phyloP scores from a whole-genome alignment of 2,888 invertebrate species.

The Hermodice carunculata region DNA sequence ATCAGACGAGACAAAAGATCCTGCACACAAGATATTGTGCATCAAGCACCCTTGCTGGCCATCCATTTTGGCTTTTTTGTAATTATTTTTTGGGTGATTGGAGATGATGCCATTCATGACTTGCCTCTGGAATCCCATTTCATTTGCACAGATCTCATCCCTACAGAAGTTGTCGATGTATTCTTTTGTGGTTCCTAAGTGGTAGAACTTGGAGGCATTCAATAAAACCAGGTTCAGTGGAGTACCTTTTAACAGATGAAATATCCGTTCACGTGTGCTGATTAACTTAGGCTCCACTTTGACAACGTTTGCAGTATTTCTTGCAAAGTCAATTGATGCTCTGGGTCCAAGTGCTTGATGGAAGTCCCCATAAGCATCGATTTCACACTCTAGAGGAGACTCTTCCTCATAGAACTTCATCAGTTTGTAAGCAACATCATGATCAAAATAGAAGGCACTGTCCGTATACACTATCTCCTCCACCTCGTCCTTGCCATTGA shows the following conservation, averaged over 20 bases:
- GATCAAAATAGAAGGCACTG: slow-evolving; percentile 70
- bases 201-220: slow-evolving; percentile 69
- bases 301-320: slow-evolving; percentile 58
- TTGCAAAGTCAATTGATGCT: slow-evolving; percentile 59
- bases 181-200: slow-evolving; percentile 71
- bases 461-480: slow-evolving; percentile 68
- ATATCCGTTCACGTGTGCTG: slow-evolving; percentile 57
- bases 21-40: slow-evolving; percentile 54
- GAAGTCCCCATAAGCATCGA: slow-evolving; percentile 72
- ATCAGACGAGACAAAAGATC: slow-evolving; percentile 43
- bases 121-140: slow-evolving; percentile 53
- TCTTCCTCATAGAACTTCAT: slow-evolving; percentile 58
- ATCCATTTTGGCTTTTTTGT: not conserved
- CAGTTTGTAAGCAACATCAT: slow-evolving; percentile 61
- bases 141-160: slow-evolving; percentile 47
- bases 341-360: slow-evolving; percentile 68
- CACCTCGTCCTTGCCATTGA: not conserved
- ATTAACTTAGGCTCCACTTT: slow-evolving; percentile 51
- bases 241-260: slow-evolving; percentile 54
- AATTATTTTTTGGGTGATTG: not conserved
- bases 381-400: slow-evolving; percentile 67
- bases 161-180: slow-evolving; percentile 61
- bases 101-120: slow-evolving; percentile 43
- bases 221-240: slow-evolving; percentile 64
- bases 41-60: slow-evolving; percentile 58